Evolutionary conservation across 2,113 vertebrate genomes (phyloP), one percentile per base, ranked within the genome.

Genomic region (Percina caprodes): DNA sequence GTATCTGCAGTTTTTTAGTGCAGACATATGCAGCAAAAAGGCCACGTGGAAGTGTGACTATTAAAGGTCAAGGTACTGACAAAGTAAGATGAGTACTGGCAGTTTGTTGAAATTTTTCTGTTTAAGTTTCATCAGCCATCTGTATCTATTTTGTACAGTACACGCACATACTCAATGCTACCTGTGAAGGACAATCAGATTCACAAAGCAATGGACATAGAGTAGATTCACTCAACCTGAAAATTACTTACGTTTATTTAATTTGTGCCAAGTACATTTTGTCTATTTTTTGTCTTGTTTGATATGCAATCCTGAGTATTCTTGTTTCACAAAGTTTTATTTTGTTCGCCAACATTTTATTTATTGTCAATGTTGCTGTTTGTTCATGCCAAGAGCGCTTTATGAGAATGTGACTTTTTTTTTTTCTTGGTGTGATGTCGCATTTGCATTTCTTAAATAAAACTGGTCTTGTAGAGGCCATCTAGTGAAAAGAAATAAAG

Each of bases 181-280:
- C 90, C 91, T 94, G 95, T 95, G 93, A 94, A 94, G 89, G 94
- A 95, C 95, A 95, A 96, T 96, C 95, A 94, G 86, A 92, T 92
- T 93, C 90, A 92, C 88, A 86, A 89, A 90, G 85, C 91, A 93
- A 92, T 88, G 92, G 92, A 92, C 80, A 75, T 85, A 85, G 81
- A 91, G 83, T 86, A 91, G 88, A 90, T 86, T 94, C 88, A 89
- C 88, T 91, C 92, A 90, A 90, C 92, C 92, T 92, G 83, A 90
- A 90, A 83, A 84, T 85, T 77, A 79, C 83, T 91, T 89, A 77
- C 65, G 52, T 90, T 91, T 89, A 91, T 94, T 90, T 92, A 90
- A 92, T 91, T 94, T 92, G 94, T 94, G 95, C 94, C 95, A 95
- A 95, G 94, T 93, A 84, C 78, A 82, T 89, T 91, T 90, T 92